phyloP scores from a whole-genome alignment of 2,797 vertebrate genomes.

The Crax fasciolata region DNA sequence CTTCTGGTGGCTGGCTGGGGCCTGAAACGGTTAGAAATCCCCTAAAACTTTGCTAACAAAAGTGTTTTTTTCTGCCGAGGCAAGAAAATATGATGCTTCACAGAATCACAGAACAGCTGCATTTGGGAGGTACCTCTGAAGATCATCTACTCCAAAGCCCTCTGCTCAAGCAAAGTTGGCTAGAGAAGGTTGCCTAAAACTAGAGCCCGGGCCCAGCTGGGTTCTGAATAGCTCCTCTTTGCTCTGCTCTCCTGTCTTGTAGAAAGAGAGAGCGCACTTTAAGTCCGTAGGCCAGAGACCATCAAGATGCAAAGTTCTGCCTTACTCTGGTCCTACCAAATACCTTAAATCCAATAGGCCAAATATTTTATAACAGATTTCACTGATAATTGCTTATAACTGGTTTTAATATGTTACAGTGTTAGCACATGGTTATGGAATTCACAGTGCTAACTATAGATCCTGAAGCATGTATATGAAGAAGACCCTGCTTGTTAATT shows the following conservation, averaged over 20 bases:
- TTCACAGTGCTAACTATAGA: background rate
- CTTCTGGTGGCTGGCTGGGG: background rate
- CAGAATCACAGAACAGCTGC: background rate
- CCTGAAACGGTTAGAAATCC: background rate
- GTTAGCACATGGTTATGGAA: background rate
- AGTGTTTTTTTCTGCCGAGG: background rate
- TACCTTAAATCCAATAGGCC: background rate
- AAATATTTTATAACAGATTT: background rate
- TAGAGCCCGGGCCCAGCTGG: background rate
- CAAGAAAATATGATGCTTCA: background rate
- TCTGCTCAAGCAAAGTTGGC: background rate
- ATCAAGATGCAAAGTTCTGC: background rate
- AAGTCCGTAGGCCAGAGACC: background rate
- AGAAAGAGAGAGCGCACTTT: background rate
- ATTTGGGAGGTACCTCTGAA: background rate
- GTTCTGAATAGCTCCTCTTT: background rate
- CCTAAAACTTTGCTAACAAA: background rate
- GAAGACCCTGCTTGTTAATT: background rate
- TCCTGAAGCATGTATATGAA: background rate
- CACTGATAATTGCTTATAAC: background rate
- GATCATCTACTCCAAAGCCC: background rate
- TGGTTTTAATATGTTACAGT: background rate
- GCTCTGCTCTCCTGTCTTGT: background rate
- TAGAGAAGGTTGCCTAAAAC: background rate
- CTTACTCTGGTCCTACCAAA: background rate